Evolutionary conservation across 1,140 invertebrate genomes (phyloP), one percentile per base, ranked within the genome.

Genomic region (Drosophila nikananu): DNA sequence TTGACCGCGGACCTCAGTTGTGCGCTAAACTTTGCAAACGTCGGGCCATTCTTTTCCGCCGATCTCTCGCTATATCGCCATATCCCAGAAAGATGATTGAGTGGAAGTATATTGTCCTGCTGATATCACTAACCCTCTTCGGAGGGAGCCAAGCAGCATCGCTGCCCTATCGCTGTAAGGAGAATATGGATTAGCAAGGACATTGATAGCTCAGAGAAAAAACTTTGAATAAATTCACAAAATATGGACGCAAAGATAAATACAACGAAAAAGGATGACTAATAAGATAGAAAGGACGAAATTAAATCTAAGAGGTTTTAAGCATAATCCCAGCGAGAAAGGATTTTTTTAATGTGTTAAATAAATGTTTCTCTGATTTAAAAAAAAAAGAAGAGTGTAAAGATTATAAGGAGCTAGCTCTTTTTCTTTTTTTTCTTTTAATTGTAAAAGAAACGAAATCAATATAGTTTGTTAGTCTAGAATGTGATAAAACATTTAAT

Each of bases 1-100:
- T 87, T 90, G 75, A 57, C 68, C 19, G 42, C 30, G 55, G 64
- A 52, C 48, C 37, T 90, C 86, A 89, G 86, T 89, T 71, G 86
- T 76, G 63, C 63, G 78, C 70, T 68, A 73, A 81, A 75, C 86
- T 89, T 87, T 79, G 77, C 77, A 89, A 89, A 81, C 81, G 78
- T 84, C 81, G 77, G 81, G 65, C 62, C 49, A 65, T 21, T 39
- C 25, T 7, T 15, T 23, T 17, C 21, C 21, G 15, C 46, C 27
- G 58, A 66, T 66, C 63, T 23, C 10, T 42, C 12, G 25, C 35
- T 27, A 23, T 32, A 62, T 42, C 12, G 25, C 35, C 19, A 23
- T 32, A 62, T 32, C 8, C 27, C 55, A 19, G 6, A 58, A 58
- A n/a, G 23, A 58, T 25, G 25, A 71, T 71, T 32, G 64, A 71